Base-by-base conservation (phyloP, 2,113 vertebrate species). In the Eudyptes chrysolophus region DNA sequence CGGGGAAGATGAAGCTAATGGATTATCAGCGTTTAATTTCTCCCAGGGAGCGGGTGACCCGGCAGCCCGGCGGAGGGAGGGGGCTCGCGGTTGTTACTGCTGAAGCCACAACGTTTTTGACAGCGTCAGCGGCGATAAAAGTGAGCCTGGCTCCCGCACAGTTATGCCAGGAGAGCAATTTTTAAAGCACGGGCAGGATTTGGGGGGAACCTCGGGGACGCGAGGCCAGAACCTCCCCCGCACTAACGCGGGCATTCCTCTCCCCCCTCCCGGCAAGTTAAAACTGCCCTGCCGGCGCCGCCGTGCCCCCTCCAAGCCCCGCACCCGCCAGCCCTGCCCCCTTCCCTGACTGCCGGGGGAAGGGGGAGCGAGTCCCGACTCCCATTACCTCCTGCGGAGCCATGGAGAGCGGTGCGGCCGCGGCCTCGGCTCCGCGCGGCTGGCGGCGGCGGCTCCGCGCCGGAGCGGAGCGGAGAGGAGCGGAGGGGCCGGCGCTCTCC, bases 331-430 rank as follows among this genome's bases (percentile, higher is more conserved):
- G 79, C 48, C 84, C 79, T 24, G 48, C 71, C 66, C 64, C 36
- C 48, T 64, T 40, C 17, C 61, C 80, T 9, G 38, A 13, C 27
- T 21, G 58, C 71, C 42, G n/a, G 60, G 20, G 29, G 4, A 44
- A 7, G 9, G 11, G 42, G 58, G 48, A 64, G 76, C n/a, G 29
- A 32, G 27, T n/a, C 81, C 48, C 40, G 16, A 2, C 38, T 85
- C 30, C 57, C 60, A 0, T 96, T 97, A 97, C 98, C 97, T 98
- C 85, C 87, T 94, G 57, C 34, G 84, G 89, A 96, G 95, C 97
- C 97, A 97, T 96, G 89, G 95, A 85, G 84, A 92, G 60, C 75
- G 36, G 16, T 2, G 81, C 54, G 40, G 62, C 83, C 42, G 61
- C 48, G 46, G 77, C 64, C 54, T 57, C 40, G 54, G 64, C 48